phyloP scores from a whole-genome alignment of 2,113 vertebrate species.

The Willisornis vidua region DNA sequence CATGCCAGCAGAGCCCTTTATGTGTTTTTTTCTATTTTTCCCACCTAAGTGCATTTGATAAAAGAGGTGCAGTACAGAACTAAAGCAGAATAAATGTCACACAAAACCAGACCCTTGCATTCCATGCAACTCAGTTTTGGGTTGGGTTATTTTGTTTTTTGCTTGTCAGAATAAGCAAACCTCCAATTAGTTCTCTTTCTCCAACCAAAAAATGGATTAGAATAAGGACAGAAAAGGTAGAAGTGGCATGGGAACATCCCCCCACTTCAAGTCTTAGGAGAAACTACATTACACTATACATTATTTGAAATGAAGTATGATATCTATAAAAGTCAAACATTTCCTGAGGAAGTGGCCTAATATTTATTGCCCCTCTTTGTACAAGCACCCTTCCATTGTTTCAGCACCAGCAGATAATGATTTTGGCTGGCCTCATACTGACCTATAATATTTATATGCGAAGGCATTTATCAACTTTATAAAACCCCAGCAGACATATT shows the following conservation, averaged over 20 bases:
- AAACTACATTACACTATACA: background rate
- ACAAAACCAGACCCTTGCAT: background rate
- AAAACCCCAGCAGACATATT: conserved; percentile 55
- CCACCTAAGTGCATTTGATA: background rate
- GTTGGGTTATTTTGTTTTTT: accelerated
- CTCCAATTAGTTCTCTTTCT: background rate
- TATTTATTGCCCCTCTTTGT: conserved; percentile 44
- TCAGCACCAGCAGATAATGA: conserved; percentile 19
- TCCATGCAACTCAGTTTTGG: background rate
- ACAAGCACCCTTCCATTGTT: conserved; percentile 40
- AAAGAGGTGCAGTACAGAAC: background rate
- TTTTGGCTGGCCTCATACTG: conserved; percentile 57
- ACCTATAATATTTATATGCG: conserved; percentile 62
- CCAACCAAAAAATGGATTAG: background rate
- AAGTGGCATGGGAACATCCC: background rate
- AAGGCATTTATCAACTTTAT: conserved; percentile 60
- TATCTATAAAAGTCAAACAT: conserved; percentile 45
- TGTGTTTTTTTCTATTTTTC: background rate
- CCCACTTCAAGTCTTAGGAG: background rate
- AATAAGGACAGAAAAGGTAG: background rate
- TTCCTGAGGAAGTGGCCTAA: conserved; percentile 36
- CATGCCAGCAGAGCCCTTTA: background rate
- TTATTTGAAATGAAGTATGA: background rate
- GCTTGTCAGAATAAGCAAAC: background rate
- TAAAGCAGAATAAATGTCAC: background rate